Evolutionary conservation across 1,140 invertebrate species (phyloP).

Genomic region (Carposina sasakii): DNA sequence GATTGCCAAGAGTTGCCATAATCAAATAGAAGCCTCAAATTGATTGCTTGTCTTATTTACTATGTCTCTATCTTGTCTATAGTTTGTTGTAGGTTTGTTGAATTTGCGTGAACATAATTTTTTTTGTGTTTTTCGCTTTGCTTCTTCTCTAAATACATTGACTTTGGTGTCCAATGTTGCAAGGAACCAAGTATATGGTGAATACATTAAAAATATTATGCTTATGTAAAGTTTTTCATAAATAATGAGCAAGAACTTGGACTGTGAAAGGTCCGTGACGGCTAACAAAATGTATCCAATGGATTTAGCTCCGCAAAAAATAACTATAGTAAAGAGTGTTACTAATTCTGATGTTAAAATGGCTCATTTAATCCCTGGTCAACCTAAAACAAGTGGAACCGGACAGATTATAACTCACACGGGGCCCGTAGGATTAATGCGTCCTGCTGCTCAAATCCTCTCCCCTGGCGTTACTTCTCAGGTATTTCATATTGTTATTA

Average conservation of each 20-base stretch:
- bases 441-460: constrained; percentile 57
- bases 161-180: no score
- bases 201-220: no score
- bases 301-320: constrained; percentile 67
- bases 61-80: no score
- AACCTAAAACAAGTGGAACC: constrained; percentile 44
- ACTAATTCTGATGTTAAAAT: constrained; percentile 62
- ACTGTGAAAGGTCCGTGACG: constrained; percentile 57
- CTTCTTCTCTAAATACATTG: no score
- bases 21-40: no score
- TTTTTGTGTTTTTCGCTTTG: no score
- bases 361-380: constrained; percentile 55
- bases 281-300: constrained; percentile 68
- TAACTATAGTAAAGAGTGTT: constrained; percentile 66
- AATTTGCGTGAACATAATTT: no score
- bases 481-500: constrained; percentile 26
- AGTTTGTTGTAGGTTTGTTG: no score
- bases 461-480: constrained; percentile 54
- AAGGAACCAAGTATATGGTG: no score
- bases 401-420: constrained; percentile 51
- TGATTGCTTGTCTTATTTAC: no score
- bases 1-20: no score
- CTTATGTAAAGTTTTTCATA: constrained; percentile 16
- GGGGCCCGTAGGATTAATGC: constrained; percentile 49
- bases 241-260: constrained; percentile 64